These are phyloP conservation scores for Ganaspis sp. DNA, from an alignment of 1,140 invertebrate genomes.

Conservation along the genomic window DNA sequence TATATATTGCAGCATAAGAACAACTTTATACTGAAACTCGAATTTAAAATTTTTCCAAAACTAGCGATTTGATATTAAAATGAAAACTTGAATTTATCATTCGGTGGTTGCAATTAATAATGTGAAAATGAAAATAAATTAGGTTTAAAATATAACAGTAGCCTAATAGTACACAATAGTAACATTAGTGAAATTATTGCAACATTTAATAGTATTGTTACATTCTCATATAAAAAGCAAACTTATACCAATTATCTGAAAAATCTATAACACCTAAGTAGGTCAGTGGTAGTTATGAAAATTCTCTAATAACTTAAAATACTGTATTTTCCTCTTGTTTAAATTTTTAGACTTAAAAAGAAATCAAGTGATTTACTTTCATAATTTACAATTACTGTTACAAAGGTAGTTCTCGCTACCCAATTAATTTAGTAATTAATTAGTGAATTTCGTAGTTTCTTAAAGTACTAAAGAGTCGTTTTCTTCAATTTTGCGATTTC, in stretches of 20 bases:
- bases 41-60: too few species aligned
- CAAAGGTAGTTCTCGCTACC: not conserved
- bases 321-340: not conserved
- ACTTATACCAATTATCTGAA: conserved; percentile 1
- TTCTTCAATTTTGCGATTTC: not conserved
- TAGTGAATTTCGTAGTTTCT: not conserved
- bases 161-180: too few species aligned
- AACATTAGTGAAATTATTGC: not conserved
- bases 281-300: conserved; percentile 5
- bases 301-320: conserved; percentile 7
- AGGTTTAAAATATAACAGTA: too few species aligned
- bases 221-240: not conserved
- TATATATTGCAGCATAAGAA: too few species aligned
- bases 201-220: not conserved
- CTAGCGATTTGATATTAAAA: too few species aligned
- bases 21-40: too few species aligned
- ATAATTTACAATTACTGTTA: not conserved
- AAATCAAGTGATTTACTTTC: not conserved
- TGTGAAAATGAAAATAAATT: too few species aligned
- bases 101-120: too few species aligned
- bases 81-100: too few species aligned
- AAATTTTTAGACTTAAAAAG: not conserved
- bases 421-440: not conserved
- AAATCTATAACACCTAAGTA: conserved; percentile 20
- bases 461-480: not conserved